These are phyloP conservation scores for Otolemur crassicaudatus DNA, from an alignment of 2,797 vertebrate genomes.

Conservation along the genomic window DNA sequence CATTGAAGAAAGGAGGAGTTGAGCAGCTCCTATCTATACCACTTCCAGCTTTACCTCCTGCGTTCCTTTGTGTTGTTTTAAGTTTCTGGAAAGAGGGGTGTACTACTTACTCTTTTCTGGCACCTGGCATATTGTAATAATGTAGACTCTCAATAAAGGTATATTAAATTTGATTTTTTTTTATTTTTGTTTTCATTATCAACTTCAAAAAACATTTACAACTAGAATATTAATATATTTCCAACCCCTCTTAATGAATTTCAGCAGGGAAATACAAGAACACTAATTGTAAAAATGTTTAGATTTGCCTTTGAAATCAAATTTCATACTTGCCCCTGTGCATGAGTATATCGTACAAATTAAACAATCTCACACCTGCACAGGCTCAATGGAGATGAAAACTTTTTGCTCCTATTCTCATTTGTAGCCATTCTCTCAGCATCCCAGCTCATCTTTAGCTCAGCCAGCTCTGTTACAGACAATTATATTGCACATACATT, in stretches of 20 bases:
- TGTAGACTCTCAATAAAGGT: background rate
- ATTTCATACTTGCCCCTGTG: background rate
- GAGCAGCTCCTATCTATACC: background rate
- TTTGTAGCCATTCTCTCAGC: background rate
- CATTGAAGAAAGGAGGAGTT: background rate
- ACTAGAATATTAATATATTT: background rate
- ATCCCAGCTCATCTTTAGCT: background rate
- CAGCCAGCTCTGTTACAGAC: background rate
- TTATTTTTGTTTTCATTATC: slow-evolving; percentile 3
- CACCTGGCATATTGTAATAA: background rate
- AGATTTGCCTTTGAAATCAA: slow-evolving; percentile 38
- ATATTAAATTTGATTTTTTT: background rate
- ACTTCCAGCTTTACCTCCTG: background rate
- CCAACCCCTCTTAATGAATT: background rate
- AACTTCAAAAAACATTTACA: background rate
- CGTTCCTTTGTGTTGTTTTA: background rate
- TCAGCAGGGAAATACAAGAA: background rate
- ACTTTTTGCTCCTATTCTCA: background rate
- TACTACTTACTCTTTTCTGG: background rate
- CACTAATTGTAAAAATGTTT: background rate
- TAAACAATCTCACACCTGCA: background rate
- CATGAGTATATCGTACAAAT: background rate
- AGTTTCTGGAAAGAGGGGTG: background rate
- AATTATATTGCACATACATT: background rate
- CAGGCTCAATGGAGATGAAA: background rate